Conservation (phyloP, 2,888 invertebrate species). For the Phalera bucephala region DNA sequence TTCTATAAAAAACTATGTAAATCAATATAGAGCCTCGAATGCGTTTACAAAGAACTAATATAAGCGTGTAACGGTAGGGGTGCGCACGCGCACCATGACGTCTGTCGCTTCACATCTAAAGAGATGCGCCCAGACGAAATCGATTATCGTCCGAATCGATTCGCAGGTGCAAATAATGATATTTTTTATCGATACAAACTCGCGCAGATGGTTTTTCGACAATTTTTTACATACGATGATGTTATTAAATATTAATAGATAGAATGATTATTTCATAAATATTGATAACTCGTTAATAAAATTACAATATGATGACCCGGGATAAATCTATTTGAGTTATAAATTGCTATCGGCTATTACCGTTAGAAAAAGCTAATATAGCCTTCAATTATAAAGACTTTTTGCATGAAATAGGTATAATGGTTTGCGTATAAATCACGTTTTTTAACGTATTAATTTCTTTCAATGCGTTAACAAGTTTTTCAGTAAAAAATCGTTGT, state of each 20-base stretch:
- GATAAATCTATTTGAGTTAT: slow-evolving; percentile 14
- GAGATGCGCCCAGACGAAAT: slow-evolving; percentile 53
- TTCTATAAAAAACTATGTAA: slow-evolving; percentile 1
- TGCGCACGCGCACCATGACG: slow-evolving; percentile 62
- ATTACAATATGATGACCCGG: slow-evolving; percentile 13
- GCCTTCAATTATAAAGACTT: slow-evolving; percentile 6
- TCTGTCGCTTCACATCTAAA: slow-evolving; percentile 44
- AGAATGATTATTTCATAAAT: slow-evolving; percentile 30
- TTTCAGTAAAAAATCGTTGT: not conserved
- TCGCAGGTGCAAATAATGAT: slow-evolving; percentile 75
- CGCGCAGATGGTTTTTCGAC: slow-evolving; percentile 47
- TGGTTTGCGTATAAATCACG: not conserved
- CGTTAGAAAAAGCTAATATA: slow-evolving; percentile 18
- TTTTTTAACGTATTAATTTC: slow-evolving; percentile 1
- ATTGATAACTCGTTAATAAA: slow-evolving; percentile 27
- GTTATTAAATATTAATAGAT: slow-evolving; percentile 53
- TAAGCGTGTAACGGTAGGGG: slow-evolving; percentile 52
- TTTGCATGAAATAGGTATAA: slow-evolving; percentile 9
- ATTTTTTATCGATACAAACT: slow-evolving; percentile 45
- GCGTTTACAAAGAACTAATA: slow-evolving; percentile 7
- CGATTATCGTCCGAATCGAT: slow-evolving; percentile 49
- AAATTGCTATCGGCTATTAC: slow-evolving; percentile 13
- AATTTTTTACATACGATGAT: slow-evolving; percentile 41
- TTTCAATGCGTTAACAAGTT: not conserved
- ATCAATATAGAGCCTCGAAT: slow-evolving; percentile 2